Conservation (phyloP, 2,113 vertebrate species). For the Urocitellus parryii region DNA sequence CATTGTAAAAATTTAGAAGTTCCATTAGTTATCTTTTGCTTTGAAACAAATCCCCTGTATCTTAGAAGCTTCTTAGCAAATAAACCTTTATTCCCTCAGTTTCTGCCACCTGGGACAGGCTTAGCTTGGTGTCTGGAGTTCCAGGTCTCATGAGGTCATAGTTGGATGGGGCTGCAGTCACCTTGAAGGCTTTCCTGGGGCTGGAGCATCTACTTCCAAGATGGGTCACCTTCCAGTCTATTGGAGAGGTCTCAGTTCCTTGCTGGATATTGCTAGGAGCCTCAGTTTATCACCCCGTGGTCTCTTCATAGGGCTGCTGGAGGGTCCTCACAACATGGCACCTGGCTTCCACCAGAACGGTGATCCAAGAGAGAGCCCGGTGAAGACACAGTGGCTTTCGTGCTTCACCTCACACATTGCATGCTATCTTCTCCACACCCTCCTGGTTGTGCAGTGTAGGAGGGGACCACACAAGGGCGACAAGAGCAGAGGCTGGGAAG, state of each 20-base stretch:
- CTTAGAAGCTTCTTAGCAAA: background rate
- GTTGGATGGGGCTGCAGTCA: background rate
- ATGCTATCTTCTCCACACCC: fast-evolving
- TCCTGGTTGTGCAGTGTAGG: fast-evolving
- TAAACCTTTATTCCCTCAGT: background rate
- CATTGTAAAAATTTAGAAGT: background rate
- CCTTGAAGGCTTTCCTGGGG: background rate
- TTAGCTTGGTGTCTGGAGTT: background rate
- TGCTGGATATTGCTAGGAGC: background rate
- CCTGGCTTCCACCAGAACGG: background rate
- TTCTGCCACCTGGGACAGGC: background rate
- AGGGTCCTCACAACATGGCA: background rate
- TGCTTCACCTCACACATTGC: background rate
- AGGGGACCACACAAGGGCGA: background rate
- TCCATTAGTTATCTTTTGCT: background rate
- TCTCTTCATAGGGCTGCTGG: background rate
- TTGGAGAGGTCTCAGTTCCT: background rate
- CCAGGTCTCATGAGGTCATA: background rate
- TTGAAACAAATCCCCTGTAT: background rate
- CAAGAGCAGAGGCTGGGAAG: background rate
- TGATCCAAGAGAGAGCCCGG: background rate
- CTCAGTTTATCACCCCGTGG: background rate
- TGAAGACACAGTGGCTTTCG: background rate
- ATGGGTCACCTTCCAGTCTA: background rate
- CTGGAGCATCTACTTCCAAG: background rate